These are phyloP conservation scores for Mormyrops boulengeri DNA, from an alignment of 2,797 vertebrate genomes.

Conservation along the genomic window DNA sequence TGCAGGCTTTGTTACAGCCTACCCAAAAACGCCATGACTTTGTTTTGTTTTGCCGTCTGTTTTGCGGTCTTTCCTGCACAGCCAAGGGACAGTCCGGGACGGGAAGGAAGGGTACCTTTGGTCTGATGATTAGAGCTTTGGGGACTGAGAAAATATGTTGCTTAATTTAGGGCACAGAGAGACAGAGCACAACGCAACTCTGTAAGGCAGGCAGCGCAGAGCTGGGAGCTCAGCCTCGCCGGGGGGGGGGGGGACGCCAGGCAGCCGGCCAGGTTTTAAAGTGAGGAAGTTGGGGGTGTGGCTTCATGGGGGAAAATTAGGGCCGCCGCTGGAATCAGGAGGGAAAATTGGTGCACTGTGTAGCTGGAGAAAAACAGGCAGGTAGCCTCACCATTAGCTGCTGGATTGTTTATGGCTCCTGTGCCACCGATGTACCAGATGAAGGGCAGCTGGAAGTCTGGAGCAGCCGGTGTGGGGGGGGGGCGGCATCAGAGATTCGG, in stretches of 20 bases:
- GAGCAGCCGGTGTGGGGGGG: neutral
- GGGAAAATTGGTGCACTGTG: neutral
- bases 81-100: neutral
- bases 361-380: neutral
- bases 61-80: neutral
- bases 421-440: neutral
- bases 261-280: neutral
- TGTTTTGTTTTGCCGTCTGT: neutral
- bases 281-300: conserved; percentile 29
- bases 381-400: neutral
- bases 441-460: neutral
- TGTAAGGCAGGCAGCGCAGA: neutral
- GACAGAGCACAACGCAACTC: neutral
- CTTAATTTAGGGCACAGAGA: conserved; percentile 19
- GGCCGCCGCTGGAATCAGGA: neutral
- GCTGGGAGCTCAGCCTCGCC: neutral
- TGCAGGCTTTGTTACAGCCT: neutral
- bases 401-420: neutral
- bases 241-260: neutral
- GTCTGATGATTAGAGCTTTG: conserved; percentile 11
- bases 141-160: conserved; percentile 16
- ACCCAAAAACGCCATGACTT: neutral
- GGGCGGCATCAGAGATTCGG: neutral
- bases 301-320: conserved; percentile 25
- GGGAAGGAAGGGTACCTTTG: neutral